These are phyloP conservation scores for Drosophila virilis DNA, from an alignment of 1,140 invertebrate species.

Conservation along the genomic window DNA sequence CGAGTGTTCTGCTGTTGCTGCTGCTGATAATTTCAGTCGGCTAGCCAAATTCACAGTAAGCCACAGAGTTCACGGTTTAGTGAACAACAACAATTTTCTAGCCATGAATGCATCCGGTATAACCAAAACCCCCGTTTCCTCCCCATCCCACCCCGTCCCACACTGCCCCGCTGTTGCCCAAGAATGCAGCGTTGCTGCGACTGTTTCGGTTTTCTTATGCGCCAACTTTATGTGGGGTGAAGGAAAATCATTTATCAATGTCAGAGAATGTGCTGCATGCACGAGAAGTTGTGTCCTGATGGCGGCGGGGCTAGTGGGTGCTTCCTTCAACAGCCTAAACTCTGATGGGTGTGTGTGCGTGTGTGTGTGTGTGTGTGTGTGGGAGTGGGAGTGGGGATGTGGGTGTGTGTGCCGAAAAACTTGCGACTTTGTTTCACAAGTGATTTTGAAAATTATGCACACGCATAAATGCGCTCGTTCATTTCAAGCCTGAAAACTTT, in stretches of 20 bases:
- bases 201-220: slow-evolving; percentile 67
- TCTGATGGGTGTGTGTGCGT: slow-evolving; percentile 25
- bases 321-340: slow-evolving; percentile 25
- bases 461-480: slow-evolving; percentile 72
- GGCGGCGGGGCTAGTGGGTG: slow-evolving; percentile 3
- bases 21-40: slow-evolving; percentile 58
- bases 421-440: slow-evolving; percentile 78
- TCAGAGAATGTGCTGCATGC: slow-evolving; percentile 78
- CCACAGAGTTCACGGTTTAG: slow-evolving; percentile 73
- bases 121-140: not conserved
- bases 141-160: not conserved
- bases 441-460: slow-evolving; percentile 80
- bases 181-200: slow-evolving; percentile 34
- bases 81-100: slow-evolving; percentile 77
- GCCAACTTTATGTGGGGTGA: slow-evolving; percentile 55
- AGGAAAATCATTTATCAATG: slow-evolving; percentile 80
- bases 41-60: slow-evolving; percentile 50
- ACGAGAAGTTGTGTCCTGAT: slow-evolving; percentile 54
- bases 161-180: not conserved
- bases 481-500: slow-evolving; percentile 54
- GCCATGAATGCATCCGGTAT: slow-evolving; percentile 67
- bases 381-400: not conserved
- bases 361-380: slow-evolving; percentile 17
- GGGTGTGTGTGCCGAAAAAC: slow-evolving; percentile 46
- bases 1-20: slow-evolving; percentile 16